Base-by-base conservation (phyloP, 2,888 invertebrate species). In the Acleris cristana region DNA sequence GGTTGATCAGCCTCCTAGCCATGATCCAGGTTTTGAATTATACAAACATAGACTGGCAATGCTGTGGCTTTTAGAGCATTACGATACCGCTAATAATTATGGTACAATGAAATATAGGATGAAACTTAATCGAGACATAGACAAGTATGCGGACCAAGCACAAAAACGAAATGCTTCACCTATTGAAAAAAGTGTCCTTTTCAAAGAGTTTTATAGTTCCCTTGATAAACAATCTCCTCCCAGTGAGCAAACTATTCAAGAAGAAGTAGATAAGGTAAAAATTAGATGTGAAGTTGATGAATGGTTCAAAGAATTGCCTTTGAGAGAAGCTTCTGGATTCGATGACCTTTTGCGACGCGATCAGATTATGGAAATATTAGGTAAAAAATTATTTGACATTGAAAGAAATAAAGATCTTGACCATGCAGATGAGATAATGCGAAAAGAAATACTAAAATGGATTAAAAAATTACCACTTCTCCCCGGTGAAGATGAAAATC, bases 21-120 rank as follows among this genome's bases (percentile, higher is more conserved):
- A 77, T 48, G 82, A 84, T 64, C 85, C 87, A 62, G 84, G 78
- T 3, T 88, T 87, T 73, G 83, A 87, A 73, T 78, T 88, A 57
- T 88, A 86, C 59, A 88, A 87, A 72, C 79, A 78, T 69, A 78
- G 80, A 6, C 73, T 88, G 68, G 79, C 83, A n/a, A 77, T 80
- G 21, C 78, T 81, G 71, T 89, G 88, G 72, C 83, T 89, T 67
- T 74, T 89, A 60, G 82, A 88, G 65, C 88, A 89, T 61, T 88
- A 87, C 71, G 89, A 89, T 63, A 80, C 86, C 58, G 74, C 76
- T 2, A 74, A 78, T 65, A 83, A 86, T 60, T 72, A 76, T 52
- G 68, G 77, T 4, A 88, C 85, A 72, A 59, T 71, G 2, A 82
- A 81, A 71, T 84, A 86, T 61, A 83, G 82, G 73, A 82, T 75